Evolutionary conservation across 2,113 vertebrate species (phyloP).

Genomic region (Silurus glanis): DNA sequence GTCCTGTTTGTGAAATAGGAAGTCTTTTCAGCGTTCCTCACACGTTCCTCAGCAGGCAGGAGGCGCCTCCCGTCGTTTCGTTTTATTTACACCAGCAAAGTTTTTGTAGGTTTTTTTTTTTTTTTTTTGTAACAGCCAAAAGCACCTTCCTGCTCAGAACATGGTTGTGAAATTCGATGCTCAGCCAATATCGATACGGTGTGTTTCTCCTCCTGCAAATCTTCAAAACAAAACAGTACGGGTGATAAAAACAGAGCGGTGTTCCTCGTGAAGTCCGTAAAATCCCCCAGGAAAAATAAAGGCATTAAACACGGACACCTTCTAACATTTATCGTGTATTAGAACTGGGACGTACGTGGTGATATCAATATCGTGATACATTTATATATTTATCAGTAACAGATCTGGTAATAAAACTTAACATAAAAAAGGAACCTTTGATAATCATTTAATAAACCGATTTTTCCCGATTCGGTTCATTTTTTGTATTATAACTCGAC

Average conservation of each 20-base stretch:
- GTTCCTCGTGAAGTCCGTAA: background rate
- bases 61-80: background rate
- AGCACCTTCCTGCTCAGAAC: background rate
- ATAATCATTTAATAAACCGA: background rate
- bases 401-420: background rate
- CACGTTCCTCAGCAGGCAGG: background rate
- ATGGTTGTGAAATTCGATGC: background rate
- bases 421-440: background rate
- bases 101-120: background rate
- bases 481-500: background rate
- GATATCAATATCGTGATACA: background rate
- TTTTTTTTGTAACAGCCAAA: background rate
- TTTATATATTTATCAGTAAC: background rate
- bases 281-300: background rate
- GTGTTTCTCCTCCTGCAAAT: background rate
- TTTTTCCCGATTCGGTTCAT: background rate
- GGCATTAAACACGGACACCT: background rate
- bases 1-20: background rate
- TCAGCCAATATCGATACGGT: background rate
- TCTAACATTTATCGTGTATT: background rate
- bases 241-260: background rate
- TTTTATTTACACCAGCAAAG: conserved; percentile 9
- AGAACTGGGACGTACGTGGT: background rate
- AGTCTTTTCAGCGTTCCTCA: background rate
- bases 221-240: background rate